phyloP scores from a whole-genome alignment of 2,888 invertebrate genomes.

The Seira musarum region DNA sequence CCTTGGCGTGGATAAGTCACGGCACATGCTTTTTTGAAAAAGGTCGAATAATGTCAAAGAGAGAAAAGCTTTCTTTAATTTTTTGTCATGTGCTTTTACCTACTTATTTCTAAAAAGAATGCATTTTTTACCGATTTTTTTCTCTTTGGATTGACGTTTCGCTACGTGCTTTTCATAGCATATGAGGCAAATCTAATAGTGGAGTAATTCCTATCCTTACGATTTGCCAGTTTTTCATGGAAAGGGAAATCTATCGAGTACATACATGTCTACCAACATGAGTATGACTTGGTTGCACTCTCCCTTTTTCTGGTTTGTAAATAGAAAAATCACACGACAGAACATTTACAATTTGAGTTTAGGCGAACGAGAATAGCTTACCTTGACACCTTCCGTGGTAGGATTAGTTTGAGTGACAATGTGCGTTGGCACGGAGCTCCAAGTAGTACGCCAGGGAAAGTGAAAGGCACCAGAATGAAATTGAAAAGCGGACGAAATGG shows the following conservation, averaged over 20 bases:
- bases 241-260: background rate
- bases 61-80: background rate
- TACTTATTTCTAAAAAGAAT: background rate
- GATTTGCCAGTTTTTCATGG: background rate
- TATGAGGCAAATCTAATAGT: background rate
- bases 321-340: no score
- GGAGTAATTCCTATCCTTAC: background rate
- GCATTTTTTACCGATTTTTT: background rate
- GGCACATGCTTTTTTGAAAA: background rate
- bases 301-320: no score
- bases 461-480: constrained; percentile 66
- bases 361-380: no score
- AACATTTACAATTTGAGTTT: no score
- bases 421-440: constrained; percentile 69
- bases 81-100: background rate
- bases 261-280: no score
- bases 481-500: constrained; percentile 64
- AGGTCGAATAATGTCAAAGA: background rate
- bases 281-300: no score
- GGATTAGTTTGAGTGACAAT: constrained; percentile 68
- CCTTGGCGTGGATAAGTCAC: no score
- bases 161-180: background rate
- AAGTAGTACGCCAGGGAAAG: constrained; percentile 65
- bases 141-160: background rate
- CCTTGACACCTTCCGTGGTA: constrained; percentile 69